Conservation (phyloP, 2,797 vertebrate genomes). For the Mastacembelus armatus region DNA sequence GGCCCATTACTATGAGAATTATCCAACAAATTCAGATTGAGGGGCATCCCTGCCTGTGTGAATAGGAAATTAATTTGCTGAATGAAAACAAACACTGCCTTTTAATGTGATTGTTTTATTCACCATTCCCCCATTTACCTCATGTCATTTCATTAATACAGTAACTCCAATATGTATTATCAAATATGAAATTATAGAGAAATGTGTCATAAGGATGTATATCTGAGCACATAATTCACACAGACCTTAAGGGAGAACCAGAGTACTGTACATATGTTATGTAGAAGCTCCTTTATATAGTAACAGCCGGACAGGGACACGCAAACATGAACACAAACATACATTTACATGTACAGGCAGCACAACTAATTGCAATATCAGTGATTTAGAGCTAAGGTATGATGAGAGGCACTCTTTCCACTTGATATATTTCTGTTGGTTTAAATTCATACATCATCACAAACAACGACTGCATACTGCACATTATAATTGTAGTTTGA, state of each 20-base stretch:
- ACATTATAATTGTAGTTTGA: constrained; percentile 15
- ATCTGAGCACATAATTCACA: constrained; percentile 69
- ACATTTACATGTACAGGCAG: constrained; percentile 10
- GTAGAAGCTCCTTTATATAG: constrained; percentile 17
- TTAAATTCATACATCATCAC: constrained; percentile 43
- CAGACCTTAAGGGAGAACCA: constrained; percentile 48
- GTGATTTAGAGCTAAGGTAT: constrained; percentile 34
- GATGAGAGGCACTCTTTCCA: constrained; percentile 31
- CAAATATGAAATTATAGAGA: constrained; percentile 62
- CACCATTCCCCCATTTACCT: constrained; percentile 33
- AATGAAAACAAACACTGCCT: constrained; percentile 72
- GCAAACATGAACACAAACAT: constrained; percentile 4
- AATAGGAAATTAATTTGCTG: constrained; percentile 63
- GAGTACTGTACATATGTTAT: constrained; percentile 36
- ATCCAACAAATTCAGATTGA: constrained; percentile 60
- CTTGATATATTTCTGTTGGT: constrained; percentile 27
- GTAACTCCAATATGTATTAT: constrained; percentile 56
- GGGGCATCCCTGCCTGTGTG: constrained; percentile 47
- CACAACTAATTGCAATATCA: constrained; percentile 33
- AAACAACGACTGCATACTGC: not conserved
- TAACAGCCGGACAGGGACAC: constrained; percentile 2
- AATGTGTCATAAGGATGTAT: constrained; percentile 46
- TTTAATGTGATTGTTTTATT: constrained; percentile 72
- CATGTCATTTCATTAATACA: constrained; percentile 68
- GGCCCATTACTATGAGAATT: constrained; percentile 42